Percentiles rank a stretch among this genome's conserved stretches.
These are phyloP conservation scores for Tigriopus japonicus DNA, from an alignment of 1,140 invertebrate species.

Conservation along the genomic window DNA sequence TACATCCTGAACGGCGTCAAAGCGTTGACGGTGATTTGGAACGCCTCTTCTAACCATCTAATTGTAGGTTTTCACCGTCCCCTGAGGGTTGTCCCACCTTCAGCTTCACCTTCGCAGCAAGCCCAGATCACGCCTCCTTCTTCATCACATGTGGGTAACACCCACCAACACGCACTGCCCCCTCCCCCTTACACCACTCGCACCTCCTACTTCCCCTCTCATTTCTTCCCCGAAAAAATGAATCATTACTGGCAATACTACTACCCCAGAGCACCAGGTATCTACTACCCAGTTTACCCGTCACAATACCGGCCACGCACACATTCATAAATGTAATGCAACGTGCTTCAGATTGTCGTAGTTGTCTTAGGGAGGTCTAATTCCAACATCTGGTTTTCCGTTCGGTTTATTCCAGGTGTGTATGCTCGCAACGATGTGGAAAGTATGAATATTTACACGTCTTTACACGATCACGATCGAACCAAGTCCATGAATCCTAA, in stretches of 20 bases:
- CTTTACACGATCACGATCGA: not conserved
- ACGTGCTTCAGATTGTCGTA: not conserved
- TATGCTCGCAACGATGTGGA: not conserved
- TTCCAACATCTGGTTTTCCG: not conserved
- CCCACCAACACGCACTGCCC: not conserved
- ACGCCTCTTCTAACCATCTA: not conserved
- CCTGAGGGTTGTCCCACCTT: slow-evolving; percentile 5
- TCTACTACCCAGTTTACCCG: too few relatives aligned
- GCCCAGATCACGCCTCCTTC: not conserved
- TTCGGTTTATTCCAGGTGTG: not conserved
- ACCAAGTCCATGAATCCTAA: not conserved
- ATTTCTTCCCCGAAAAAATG: slow-evolving; percentile 10
- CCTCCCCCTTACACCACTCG: slow-evolving; percentile 4
- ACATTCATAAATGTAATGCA: too few relatives aligned
- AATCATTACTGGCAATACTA: slow-evolving; percentile 11
- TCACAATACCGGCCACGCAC: too few relatives aligned
- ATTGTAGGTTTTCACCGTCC: slow-evolving; percentile 10
- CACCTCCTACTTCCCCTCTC: slow-evolving; percentile 8
- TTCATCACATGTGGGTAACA: not conserved
- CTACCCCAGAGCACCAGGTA: slow-evolving; percentile 10
- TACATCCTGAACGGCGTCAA: not conserved
- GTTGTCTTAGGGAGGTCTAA: not conserved
- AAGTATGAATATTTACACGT: not conserved
- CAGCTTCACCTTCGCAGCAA: slow-evolving; percentile 1
- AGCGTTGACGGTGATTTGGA: not conserved